phyloP scores from a whole-genome alignment of 2,113 vertebrate genomes.

The Gavia stellata region DNA sequence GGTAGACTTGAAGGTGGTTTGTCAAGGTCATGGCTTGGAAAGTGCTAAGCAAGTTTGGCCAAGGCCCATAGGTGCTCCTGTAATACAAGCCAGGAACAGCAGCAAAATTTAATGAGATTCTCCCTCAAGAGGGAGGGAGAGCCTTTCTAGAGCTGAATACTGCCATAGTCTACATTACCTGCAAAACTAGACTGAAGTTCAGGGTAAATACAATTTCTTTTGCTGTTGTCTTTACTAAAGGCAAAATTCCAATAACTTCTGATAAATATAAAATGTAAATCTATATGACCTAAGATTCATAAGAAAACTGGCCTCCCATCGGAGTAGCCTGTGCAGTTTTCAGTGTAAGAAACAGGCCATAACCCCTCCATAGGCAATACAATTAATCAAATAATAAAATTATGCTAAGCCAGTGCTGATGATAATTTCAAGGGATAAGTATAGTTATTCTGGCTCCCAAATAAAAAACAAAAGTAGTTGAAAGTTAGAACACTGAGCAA shows the following conservation, averaged over 20 bases:
- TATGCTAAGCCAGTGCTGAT: not conserved
- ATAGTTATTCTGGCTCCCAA: slow-evolving; percentile 11
- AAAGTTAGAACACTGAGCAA: slow-evolving; percentile 31
- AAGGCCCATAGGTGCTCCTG: not conserved
- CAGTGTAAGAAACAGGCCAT: not conserved
- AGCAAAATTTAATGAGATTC: not conserved
- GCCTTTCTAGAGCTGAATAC: not conserved
- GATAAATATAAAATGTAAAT: not conserved
- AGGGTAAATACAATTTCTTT: not conserved
- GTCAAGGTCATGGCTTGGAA: not conserved
- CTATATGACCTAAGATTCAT: not conserved
- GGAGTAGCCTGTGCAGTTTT: not conserved
- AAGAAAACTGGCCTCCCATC: not conserved
- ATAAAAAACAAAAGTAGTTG: slow-evolving; percentile 52
- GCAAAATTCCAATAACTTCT: not conserved
- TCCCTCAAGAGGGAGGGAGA: not conserved
- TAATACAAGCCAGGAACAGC: not conserved
- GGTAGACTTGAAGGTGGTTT: not conserved
- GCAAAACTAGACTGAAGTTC: not conserved
- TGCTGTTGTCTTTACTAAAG: not conserved
- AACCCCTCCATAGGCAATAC: not conserved
- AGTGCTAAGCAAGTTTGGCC: not conserved
- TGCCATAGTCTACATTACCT: not conserved
- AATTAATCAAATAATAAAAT: slow-evolving; percentile 32
- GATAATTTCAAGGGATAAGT: slow-evolving; percentile 35